phyloP scores from a whole-genome alignment of 2,888 invertebrate genomes.

The Thereva unica region DNA sequence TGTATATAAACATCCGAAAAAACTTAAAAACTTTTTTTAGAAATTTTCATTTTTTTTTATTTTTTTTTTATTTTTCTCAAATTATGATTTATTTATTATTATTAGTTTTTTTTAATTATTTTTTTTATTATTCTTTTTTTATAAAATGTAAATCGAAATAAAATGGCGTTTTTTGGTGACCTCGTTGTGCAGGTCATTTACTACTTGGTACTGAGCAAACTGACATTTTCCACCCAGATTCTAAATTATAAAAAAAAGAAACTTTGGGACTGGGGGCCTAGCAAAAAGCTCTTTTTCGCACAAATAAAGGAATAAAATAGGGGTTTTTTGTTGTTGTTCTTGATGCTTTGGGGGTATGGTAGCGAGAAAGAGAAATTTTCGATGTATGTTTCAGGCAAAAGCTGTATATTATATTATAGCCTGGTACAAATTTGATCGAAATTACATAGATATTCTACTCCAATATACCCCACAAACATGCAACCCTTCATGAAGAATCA shows the following conservation, averaged over 20 bases:
- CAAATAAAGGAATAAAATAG: no score
- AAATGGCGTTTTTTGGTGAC: constrained; percentile 33
- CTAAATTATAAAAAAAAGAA: constrained; percentile 12
- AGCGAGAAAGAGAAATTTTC: no score
- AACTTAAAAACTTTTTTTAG: constrained; percentile 8
- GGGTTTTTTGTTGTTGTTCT: no score
- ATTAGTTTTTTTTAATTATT: no score
- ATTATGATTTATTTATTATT: neutral
- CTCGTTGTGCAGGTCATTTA: constrained; percentile 29
- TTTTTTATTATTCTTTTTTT: constrained; percentile 10
- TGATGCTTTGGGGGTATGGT: no score
- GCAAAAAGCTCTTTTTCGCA: neutral
- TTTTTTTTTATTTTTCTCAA: neutral
- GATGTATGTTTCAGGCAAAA: no score
- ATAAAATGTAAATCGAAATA: constrained; percentile 34
- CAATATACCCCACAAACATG: no score
- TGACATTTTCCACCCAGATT: constrained; percentile 18
- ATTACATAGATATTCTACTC: no score
- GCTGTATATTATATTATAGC: no score
- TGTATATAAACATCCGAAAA: constrained; percentile 30
- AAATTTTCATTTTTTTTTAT: neutral
- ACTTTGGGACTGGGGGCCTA: neutral
- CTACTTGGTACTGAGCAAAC: constrained; percentile 30
- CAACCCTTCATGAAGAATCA: no score
- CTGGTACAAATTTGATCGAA: no score